These are phyloP conservation scores for Metopia argyrocephala DNA, from an alignment of 2,888 invertebrate genomes.

Conservation along the genomic window DNA sequence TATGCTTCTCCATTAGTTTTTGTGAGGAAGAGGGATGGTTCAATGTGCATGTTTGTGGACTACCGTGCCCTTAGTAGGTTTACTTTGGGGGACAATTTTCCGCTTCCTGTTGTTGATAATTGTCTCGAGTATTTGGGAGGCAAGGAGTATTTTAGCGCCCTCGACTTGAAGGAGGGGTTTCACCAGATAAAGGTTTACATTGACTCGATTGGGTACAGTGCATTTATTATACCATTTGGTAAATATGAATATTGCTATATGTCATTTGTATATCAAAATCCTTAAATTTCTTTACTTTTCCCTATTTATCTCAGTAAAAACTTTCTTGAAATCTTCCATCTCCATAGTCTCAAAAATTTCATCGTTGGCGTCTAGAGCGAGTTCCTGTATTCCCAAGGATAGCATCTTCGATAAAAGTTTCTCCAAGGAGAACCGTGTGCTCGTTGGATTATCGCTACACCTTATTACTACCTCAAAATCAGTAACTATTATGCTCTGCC, in stretches of 20 bases:
- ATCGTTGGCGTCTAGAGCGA: too few relatives aligned
- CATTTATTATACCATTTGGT: slow-evolving; percentile 20
- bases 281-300: too few relatives aligned
- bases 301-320: too few relatives aligned
- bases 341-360: too few relatives aligned
- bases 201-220: slow-evolving; percentile 1
- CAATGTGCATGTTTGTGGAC: slow-evolving; percentile 9
- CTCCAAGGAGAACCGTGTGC: too few relatives aligned
- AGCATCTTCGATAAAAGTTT: too few relatives aligned
- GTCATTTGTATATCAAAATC: slow-evolving; percentile 11
- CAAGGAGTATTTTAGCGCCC: neutral
- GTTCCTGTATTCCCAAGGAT: too few relatives aligned
- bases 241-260: slow-evolving; percentile 11
- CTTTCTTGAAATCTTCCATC: too few relatives aligned
- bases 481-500: too few relatives aligned
- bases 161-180: slow-evolving; percentile 10
- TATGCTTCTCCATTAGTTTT: slow-evolving; percentile 13
- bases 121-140: slow-evolving; percentile 19
- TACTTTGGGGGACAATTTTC: slow-evolving; percentile 4
- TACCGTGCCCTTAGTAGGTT: neutral
- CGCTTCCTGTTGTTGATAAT: slow-evolving; percentile 9
- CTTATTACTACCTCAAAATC: too few relatives aligned
- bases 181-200: neutral
- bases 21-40: neutral
- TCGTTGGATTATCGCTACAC: too few relatives aligned